Base-by-base conservation (phyloP, 2,888 invertebrate genomes). In the Pristionchus maxplancki region DNA sequence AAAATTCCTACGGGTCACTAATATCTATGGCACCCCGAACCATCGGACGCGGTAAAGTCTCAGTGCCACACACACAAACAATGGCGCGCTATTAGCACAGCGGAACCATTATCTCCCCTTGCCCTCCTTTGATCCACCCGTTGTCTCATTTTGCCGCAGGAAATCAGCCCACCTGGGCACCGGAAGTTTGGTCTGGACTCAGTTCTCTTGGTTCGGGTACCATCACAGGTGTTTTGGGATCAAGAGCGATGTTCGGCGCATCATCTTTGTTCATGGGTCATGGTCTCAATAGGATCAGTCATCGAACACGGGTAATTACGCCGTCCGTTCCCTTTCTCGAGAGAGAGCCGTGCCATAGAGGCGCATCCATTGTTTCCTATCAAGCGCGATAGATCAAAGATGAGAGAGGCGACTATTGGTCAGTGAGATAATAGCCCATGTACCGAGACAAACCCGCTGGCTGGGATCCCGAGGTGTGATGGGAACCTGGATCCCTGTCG, bases 241-340 rank as follows among this genome's bases (percentile, higher is more conserved):
- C 44, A 13, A 31, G 67, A n/a, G n/a, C n/a, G n/a, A n/a, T 67
- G 5, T 44, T 78, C 78, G 78, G 48, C 48, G 24, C n/a, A 48
- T 11, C 78, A 78, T 28, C 78, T 78, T 48, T 78, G 78, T 44
- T n/a, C n/a, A 44, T 20, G 67, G 34, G 34, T 34, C 15, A 34
- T n/a, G 44, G 13, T 28, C 44, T 78, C 78, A 78, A 78, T 78
- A 17, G 78, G 78, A 44, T 78, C 78, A 48, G 78, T 78, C 78
- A 78, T 48, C 11, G n/a, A 28, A 78, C 78, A 78, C 78, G 48
- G 78, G 78, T 78, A 78, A 78, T 78, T 78, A 78, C n/a, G 44
- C 44, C 1, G 15, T 34, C 67, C 34, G 28, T 28, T 67, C 67
- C 24, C 64, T 34, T 58, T 28, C 34, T 67, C 34, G 74, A 24